Percentiles rank a stretch among this genome's conserved stretches.
Conservation (phyloP, 2,888 invertebrate genomes). For the Panzeria rudis region DNA sequence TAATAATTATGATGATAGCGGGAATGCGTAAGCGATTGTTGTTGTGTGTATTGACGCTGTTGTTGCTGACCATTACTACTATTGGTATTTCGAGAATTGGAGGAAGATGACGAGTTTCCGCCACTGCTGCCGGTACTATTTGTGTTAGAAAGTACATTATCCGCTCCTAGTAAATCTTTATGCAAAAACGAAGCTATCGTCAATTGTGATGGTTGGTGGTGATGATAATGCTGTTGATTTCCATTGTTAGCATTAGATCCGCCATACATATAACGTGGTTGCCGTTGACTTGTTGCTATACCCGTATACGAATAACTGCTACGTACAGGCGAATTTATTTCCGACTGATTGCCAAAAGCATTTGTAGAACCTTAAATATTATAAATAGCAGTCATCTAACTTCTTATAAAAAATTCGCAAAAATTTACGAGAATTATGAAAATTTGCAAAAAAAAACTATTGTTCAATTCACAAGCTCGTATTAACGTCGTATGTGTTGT, state of each 20-base stretch:
- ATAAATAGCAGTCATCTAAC: neutral
- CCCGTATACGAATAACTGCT: conserved; percentile 50
- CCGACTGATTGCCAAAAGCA: conserved; percentile 35
- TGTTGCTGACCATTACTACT: conserved; percentile 58
- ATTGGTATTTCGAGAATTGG: conserved; percentile 46
- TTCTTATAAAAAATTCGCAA: too few relatives aligned
- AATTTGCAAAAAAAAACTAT: too few relatives aligned
- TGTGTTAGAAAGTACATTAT: conserved; percentile 35
- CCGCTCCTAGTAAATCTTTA: conserved; percentile 76
- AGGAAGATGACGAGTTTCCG: neutral
- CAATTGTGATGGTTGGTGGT: conserved; percentile 79
- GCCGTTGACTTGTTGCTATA: conserved; percentile 55
- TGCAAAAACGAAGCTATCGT: conserved; percentile 81
- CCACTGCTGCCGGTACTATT: conserved; percentile 18
- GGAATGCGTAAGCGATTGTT: conserved; percentile 46
- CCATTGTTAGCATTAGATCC: conserved; percentile 40
- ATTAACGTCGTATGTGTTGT: too few relatives aligned
- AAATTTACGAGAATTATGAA: too few relatives aligned
- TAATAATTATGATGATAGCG: conserved; percentile 69
- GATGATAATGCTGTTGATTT: conserved; percentile 73
- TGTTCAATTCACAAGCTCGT: too few relatives aligned
- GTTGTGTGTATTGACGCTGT: conserved; percentile 59
- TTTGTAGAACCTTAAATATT: conserved; percentile 30
- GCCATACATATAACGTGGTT: conserved; percentile 64
- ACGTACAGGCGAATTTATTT: conserved; percentile 52